Conservation (phyloP, 2,797 vertebrate genomes). For the Spinus olivaceus region DNA sequence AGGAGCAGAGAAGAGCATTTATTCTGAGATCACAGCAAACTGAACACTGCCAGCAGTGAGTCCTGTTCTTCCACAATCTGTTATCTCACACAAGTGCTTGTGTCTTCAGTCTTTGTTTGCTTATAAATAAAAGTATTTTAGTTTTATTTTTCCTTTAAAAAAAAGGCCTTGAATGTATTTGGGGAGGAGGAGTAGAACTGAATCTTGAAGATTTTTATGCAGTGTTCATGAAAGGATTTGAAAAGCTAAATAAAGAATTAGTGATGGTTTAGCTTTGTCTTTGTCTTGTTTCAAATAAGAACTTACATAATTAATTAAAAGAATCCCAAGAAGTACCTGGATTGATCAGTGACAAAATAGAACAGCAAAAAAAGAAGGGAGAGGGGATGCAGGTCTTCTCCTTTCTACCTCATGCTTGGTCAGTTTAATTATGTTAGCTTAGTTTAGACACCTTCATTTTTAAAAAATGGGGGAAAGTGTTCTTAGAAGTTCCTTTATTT, state of each 20-base stretch:
- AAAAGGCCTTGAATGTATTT: background rate
- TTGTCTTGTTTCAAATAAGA: background rate
- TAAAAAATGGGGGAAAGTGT: fast-evolving
- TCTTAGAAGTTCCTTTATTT: background rate
- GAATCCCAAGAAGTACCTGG: background rate
- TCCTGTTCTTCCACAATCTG: background rate
- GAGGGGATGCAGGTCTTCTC: background rate
- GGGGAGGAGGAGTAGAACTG: background rate
- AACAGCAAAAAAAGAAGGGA: background rate
- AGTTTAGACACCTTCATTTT: background rate
- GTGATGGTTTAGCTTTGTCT: background rate
- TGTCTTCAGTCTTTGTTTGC: background rate
- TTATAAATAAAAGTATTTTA: background rate
- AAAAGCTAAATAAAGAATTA: background rate
- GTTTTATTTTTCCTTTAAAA: background rate
- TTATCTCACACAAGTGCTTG: background rate
- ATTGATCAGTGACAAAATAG: background rate
- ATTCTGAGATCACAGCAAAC: background rate
- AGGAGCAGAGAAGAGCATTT: background rate
- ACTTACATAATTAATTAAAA: background rate
- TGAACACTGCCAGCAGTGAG: background rate
- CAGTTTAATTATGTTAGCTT: background rate
- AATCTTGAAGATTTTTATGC: background rate
- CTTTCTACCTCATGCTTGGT: background rate
- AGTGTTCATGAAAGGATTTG: background rate